Evolutionary conservation across 2,797 vertebrate species (phyloP).

Genomic region (Peromyscus attwateri): DNA sequence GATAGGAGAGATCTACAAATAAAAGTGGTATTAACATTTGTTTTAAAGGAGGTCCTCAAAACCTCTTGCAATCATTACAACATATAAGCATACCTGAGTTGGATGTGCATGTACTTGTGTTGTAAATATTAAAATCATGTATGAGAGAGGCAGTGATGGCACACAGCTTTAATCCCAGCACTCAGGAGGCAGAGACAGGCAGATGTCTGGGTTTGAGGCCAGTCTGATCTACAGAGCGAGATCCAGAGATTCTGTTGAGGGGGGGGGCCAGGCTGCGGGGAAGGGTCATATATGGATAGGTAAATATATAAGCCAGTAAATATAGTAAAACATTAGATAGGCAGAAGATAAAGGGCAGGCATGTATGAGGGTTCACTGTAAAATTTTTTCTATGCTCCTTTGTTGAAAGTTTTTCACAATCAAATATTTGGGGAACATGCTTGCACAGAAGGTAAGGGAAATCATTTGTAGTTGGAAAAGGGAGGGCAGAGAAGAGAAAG

Average conservation of each 20-base stretch:
- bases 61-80: background rate
- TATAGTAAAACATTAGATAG: background rate
- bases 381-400: background rate
- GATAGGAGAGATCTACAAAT: background rate
- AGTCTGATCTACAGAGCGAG: background rate
- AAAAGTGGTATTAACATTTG: background rate
- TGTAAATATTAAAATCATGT: conserved; percentile 29
- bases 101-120: background rate
- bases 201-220: background rate
- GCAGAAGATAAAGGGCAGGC: background rate
- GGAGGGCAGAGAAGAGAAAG: background rate
- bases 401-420: conserved; percentile 1
- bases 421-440: background rate
- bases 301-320: conserved; percentile 7
- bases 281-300: background rate
- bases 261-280: background rate
- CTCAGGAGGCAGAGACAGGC: background rate
- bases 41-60: background rate
- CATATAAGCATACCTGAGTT: conserved; percentile 16
- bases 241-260: background rate
- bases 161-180: background rate
- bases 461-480: background rate
- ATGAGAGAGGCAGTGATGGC: background rate
- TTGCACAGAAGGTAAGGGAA: background rate
- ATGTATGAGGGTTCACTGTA: background rate